These are phyloP conservation scores for Cyrtorhinus lividipennis DNA, from an alignment of 1,140 invertebrate genomes.

Conservation along the genomic window DNA sequence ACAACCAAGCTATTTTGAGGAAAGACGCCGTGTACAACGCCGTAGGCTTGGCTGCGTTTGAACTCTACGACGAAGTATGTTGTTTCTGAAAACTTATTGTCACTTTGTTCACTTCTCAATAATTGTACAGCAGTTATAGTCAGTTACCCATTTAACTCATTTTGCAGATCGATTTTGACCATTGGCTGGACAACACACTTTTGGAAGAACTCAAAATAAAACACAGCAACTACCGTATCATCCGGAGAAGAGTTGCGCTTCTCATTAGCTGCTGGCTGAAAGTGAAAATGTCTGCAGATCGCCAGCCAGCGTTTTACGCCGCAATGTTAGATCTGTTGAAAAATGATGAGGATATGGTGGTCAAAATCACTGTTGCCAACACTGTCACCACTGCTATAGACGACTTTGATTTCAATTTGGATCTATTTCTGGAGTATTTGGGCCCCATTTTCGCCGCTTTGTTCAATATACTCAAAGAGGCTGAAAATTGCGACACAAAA, in stretches of 20 bases:
- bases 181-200: conserved; percentile 76
- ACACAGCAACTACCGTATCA: conserved; percentile 72
- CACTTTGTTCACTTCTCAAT: too few relatives aligned
- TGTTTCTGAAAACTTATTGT: background rate
- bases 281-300: conserved; percentile 64
- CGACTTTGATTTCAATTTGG: conserved; percentile 80
- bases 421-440: conserved; percentile 71
- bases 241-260: conserved; percentile 75
- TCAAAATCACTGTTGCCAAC: conserved; percentile 64
- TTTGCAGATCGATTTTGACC: conserved; percentile 68
- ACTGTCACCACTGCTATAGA: conserved; percentile 66
- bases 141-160: too few relatives aligned
- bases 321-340: conserved; percentile 55
- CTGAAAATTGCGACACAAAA: conserved; percentile 84
- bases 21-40: conserved; percentile 95
- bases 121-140: too few relatives aligned
- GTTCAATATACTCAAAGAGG: conserved; percentile 73
- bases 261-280: conserved; percentile 73
- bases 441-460: conserved; percentile 59
- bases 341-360: conserved; percentile 61
- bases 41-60: conserved; percentile 73
- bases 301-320: conserved; percentile 67
- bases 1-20: conserved; percentile 60
- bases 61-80: conserved; percentile 77
- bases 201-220: conserved; percentile 66